These are phyloP conservation scores for Caenorhabditis doughertyi DNA, from an alignment of 2,888 invertebrate species.

Conservation along the genomic window DNA sequence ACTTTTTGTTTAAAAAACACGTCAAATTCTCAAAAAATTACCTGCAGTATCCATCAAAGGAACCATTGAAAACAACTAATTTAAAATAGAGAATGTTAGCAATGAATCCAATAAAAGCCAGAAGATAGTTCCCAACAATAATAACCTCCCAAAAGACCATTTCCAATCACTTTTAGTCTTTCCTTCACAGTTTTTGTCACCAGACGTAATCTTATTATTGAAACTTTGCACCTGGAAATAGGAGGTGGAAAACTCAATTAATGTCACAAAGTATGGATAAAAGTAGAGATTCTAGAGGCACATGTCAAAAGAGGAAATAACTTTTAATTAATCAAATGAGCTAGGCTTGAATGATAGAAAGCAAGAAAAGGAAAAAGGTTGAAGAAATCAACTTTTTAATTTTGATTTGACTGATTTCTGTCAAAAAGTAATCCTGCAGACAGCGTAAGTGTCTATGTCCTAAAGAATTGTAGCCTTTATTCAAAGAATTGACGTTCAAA, in stretches of 20 bases:
- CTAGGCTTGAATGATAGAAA: not conserved
- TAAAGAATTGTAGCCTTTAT: not conserved
- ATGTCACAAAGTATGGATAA: not conserved
- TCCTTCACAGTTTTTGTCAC: not conserved
- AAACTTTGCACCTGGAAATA: slow-evolving; percentile 32
- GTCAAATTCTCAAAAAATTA: not conserved
- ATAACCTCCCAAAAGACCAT: slow-evolving; percentile 22
- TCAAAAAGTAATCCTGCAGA: not conserved
- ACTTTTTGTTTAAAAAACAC: not conserved
- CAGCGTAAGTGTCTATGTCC: not conserved
- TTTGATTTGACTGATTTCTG: not conserved
- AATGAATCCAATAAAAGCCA: slow-evolving; percentile 13
- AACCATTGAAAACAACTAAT: slow-evolving; percentile 11
- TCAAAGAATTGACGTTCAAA: not conserved
- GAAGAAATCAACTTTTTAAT: not conserved
- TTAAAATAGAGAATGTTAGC: slow-evolving; percentile 17
- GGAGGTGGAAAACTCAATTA: slow-evolving; percentile 17
- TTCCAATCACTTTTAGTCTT: not conserved
- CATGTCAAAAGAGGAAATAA: slow-evolving; percentile 11
- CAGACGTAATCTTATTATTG: slow-evolving; percentile 11
- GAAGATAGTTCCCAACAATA: slow-evolving; percentile 1
- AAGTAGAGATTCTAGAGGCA: not conserved
- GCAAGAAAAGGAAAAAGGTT: not conserved
- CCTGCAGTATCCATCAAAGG: slow-evolving; percentile 25
- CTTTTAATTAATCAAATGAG: slow-evolving; percentile 10